Conservation (phyloP, 2,113 vertebrate species). For the Brachionichthys hirsutus region DNA sequence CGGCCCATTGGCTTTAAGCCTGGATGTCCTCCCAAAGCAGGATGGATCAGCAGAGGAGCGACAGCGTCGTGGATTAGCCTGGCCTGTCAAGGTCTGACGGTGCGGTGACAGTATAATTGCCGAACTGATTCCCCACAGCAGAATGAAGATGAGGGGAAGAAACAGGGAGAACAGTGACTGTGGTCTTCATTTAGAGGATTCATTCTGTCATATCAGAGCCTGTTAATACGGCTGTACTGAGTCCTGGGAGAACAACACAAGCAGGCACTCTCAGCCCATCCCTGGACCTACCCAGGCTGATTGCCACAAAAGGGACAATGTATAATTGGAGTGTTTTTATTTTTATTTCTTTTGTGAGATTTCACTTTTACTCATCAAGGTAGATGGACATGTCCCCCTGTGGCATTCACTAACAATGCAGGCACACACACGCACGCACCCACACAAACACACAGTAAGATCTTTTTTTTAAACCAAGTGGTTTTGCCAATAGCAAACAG, state of each 20-base stretch:
- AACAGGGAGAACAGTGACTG: conserved; percentile 53
- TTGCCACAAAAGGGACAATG: neutral
- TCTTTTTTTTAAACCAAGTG: too few species aligned
- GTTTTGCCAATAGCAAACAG: conserved; percentile 21
- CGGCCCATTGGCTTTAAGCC: conserved; percentile 67
- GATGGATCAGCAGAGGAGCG: conserved; percentile 57
- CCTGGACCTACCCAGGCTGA: conserved; percentile 26
- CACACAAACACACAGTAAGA: conserved; percentile 19
- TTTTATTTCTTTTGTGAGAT: conserved; percentile 29
- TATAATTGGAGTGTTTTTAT: neutral
- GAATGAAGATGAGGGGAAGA: conserved; percentile 45
- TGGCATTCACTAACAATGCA: conserved; percentile 7
- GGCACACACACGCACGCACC: neutral
- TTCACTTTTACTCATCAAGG: conserved; percentile 35
- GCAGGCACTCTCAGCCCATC: conserved; percentile 24
- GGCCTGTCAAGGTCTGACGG: conserved; percentile 73
- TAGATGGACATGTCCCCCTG: conserved; percentile 25
- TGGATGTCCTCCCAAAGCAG: conserved; percentile 52
- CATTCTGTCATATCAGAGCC: conserved; percentile 71
- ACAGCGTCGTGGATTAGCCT: conserved; percentile 73
- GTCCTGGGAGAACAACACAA: conserved; percentile 25
- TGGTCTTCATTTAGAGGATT: conserved; percentile 73
- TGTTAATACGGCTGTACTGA: conserved; percentile 62
- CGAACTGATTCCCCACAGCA: conserved; percentile 54
- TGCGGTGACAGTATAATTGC: conserved; percentile 77